Conservation (phyloP, 2,113 vertebrate species). For the Thinocorus orbignyianus region DNA sequence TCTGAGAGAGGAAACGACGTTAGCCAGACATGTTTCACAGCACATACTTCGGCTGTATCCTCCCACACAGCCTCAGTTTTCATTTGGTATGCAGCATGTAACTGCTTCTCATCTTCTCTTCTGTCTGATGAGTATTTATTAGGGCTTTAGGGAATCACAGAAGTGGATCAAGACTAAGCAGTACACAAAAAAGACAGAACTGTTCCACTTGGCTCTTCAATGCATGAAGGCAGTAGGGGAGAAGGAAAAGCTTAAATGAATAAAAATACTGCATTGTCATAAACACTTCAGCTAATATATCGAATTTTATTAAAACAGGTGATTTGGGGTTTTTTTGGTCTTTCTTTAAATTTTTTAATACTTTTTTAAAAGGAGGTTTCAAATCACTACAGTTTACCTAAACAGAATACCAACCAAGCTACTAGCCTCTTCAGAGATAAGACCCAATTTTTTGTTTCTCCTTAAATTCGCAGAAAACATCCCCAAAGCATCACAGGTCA, state of each 20-base stretch:
- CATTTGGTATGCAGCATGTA: neutral
- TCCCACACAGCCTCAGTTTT: conserved; percentile 36
- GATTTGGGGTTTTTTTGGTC: neutral
- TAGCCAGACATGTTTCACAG: neutral
- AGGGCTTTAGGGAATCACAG: neutral
- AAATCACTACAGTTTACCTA: neutral
- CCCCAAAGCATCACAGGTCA: neutral
- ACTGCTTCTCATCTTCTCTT: conserved; percentile 23
- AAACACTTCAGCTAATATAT: neutral
- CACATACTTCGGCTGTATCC: conserved; percentile 25
- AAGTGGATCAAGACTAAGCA: neutral
- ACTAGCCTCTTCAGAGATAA: neutral
- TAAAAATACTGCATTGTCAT: neutral
- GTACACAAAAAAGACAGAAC: neutral
- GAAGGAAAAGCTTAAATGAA: neutral
- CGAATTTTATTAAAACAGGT: neutral
- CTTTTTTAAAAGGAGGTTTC: neutral
- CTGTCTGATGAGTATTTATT: conserved; percentile 2
- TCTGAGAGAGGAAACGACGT: conserved; percentile 30
- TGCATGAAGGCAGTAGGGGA: neutral
- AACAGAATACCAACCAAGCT: neutral
- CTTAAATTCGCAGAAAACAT: neutral
- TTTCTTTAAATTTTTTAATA: neutral
- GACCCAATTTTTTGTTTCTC: neutral
- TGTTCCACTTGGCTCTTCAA: neutral